Evolutionary conservation across 2,113 vertebrate genomes (phyloP), one percentile per base, ranked within the genome.

Genomic region (Lepidiolamprologus cunningtoni): DNA sequence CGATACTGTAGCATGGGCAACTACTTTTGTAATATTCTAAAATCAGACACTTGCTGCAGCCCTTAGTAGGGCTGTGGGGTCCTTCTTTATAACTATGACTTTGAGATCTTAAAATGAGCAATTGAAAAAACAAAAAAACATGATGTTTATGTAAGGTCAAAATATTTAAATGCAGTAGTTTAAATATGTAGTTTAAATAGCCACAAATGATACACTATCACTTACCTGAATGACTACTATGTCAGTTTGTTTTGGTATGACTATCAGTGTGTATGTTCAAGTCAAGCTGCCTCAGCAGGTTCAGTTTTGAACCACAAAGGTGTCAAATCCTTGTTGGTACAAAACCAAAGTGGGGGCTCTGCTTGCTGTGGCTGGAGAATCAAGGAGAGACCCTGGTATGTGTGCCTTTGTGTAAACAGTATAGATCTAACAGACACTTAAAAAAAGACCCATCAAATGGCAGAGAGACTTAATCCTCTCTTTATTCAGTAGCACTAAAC

Each of bases 401-500:
- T 80, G 87, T 58, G 85, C 80, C 68, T 92, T 90, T 94, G 92
- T 92, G 79, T 82, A 82, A 82, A 90, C 86, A 87, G 58, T 86
- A 91, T 52, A 81, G 87, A 89, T 88, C 61, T 86, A 89, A 92
- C 81, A 81, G 83, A 83, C 89, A 90, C 88, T 93, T 94, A 31
- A 90, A 93, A 89, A 86, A 84, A 63, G 84, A 89, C 73, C 88
- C 66, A 89, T 89, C 84, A 90, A 91, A 93, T 89, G 80, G 86
- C 89, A 89, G 87, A 52, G 54, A 91, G 71, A 89, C 82, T 89
- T 95, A 93, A 95, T 94, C 92, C 86, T 81, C 52, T 82, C 81
- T 91, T 92, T 90, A 91, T 94, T 91, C 92, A 92, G 86, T 33
- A 45, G 89, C 88, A 88, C 78, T 90, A 87, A 91, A 90, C 88